Evolutionary conservation across 1,140 invertebrate genomes (phyloP).

Genomic region (Scylla paramamosain): DNA sequence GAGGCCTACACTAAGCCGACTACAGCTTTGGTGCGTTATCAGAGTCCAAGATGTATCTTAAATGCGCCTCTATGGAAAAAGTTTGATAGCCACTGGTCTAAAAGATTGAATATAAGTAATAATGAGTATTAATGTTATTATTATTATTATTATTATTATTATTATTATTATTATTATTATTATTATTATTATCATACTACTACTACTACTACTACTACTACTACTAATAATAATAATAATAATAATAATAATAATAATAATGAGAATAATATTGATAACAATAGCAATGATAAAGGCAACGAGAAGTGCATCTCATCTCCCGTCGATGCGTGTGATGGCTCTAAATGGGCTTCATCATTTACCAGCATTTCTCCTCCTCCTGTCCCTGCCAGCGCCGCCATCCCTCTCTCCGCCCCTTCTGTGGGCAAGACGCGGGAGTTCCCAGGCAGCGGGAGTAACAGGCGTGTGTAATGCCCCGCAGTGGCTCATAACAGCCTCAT

Average conservation of each 20-base stretch:
- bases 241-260: constrained; percentile 32
- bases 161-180: background rate
- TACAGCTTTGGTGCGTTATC: no score
- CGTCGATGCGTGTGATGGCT: background rate
- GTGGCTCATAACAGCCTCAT: constrained; percentile 20
- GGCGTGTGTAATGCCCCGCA: background rate
- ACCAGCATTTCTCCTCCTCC: background rate
- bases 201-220: background rate
- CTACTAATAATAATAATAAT: background rate
- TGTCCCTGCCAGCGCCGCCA: background rate
- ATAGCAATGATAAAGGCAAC: background rate
- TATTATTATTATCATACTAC: background rate
- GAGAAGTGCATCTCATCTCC: background rate
- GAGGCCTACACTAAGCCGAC: no score
- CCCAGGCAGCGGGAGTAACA: background rate
- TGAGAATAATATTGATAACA: background rate
- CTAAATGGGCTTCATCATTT: background rate
- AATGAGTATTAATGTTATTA: background rate
- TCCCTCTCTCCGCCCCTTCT: background rate
- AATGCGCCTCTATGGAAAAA: no score
- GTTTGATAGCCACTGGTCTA: no score
- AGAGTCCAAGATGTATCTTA: no score
- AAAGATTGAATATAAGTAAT: no score
- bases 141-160: constrained; percentile 36
- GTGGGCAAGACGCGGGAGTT: background rate